Percentiles rank a stretch among this genome's conserved stretches.
phyloP scores from a whole-genome alignment of 2,113 vertebrate genomes.

The Trematomus loennbergii region DNA sequence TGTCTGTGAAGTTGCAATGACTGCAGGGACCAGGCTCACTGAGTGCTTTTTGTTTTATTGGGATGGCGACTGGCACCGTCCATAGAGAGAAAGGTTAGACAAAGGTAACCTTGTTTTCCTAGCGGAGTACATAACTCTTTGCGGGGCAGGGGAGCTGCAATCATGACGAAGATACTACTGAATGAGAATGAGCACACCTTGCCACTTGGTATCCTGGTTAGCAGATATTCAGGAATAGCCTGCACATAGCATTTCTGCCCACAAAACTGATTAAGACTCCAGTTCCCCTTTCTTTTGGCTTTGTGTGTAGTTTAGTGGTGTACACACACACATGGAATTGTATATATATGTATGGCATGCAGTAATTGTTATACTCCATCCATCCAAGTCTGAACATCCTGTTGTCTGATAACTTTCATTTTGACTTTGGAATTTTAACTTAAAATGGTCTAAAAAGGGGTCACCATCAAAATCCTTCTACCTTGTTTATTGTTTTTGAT shows the following conservation, averaged over 20 bases:
- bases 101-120: slow-evolving; percentile 26
- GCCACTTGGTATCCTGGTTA: background rate
- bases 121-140: background rate
- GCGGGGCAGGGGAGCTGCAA: background rate
- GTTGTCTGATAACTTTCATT: background rate
- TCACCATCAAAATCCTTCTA: background rate
- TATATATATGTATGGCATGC: background rate
- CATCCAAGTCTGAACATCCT: background rate
- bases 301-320: background rate
- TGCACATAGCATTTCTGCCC: background rate
- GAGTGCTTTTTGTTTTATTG: background rate
- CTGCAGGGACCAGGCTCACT: background rate
- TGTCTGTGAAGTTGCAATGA: slow-evolving; percentile 8
- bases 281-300: background rate
- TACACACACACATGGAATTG: background rate
- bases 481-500: slow-evolving; percentile 2
- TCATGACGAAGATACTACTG: background rate
- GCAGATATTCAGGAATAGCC: background rate
- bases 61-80: background rate
- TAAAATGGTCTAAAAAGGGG: background rate
- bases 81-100: slow-evolving; percentile 15
- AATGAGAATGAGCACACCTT: background rate
- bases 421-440: background rate
- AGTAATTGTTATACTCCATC: background rate
- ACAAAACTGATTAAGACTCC: background rate